Percentiles rank a stretch among this genome's conserved stretches.
These are phyloP conservation scores for Nansenia antarctica DNA, from an alignment of 2,113 vertebrate genomes.

Conservation along the genomic window DNA sequence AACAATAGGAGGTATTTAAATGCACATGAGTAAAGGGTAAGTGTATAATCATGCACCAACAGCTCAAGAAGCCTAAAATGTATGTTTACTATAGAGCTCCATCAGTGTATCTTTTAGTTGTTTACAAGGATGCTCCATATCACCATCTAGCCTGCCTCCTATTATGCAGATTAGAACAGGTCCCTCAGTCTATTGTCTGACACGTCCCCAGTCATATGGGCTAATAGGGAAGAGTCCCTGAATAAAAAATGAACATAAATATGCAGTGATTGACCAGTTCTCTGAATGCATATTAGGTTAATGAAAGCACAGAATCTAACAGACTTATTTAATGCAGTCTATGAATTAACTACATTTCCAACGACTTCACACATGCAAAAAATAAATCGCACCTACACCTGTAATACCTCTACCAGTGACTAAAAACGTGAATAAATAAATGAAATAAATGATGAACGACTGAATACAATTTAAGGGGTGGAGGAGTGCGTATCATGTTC, in stretches of 20 bases:
- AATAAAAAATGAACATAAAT: slow-evolving; percentile 5
- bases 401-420: not conserved
- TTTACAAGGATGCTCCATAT: not conserved
- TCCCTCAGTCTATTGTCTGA: slow-evolving; percentile 65
- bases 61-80: not conserved
- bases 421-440: not conserved
- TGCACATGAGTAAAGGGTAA: not conserved
- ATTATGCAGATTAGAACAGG: slow-evolving; percentile 55
- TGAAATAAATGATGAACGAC: not conserved
- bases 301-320: not conserved
- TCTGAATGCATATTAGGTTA: not conserved
- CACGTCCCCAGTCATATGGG: slow-evolving; percentile 11
- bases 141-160: not conserved
- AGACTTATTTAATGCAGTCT: not conserved
- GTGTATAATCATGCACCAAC: not conserved
- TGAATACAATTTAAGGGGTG: not conserved
- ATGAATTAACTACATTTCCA: not conserved
- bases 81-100: not conserved
- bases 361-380: not conserved
- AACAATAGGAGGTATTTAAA: not conserved
- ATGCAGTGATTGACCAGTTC: slow-evolving; percentile 15
- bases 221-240: slow-evolving; percentile 5
- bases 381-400: not conserved
- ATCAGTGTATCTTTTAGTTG: not conserved
- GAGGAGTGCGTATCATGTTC: not conserved